Evolutionary conservation across 1,140 invertebrate genomes (phyloP).

Genomic region (Magallana ariakensis): DNA sequence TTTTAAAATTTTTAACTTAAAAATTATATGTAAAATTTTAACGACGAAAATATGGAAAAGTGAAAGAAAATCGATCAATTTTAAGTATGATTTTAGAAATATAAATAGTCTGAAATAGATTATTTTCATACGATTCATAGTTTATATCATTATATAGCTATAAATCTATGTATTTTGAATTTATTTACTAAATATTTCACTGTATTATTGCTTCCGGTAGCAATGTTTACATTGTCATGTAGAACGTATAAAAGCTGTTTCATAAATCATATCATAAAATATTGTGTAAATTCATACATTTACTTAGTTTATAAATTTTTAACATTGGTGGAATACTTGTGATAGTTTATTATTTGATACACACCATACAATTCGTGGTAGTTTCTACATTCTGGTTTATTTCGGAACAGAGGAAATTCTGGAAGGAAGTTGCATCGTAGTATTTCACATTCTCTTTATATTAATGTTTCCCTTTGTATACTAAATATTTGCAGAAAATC

Average conservation of each 20-base stretch:
- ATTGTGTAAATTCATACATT: not conserved
- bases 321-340: no score
- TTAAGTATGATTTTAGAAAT: not conserved
- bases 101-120: not conserved
- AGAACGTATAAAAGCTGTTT: conserved; percentile 7
- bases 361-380: no score
- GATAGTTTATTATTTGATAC: no score
- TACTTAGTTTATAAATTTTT: not conserved
- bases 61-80: not conserved
- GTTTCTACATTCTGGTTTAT: not conserved
- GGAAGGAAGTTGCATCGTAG: not conserved
- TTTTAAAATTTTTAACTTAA: not conserved
- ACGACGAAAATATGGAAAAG: not conserved
- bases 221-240: conserved; percentile 24
- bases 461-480: no score
- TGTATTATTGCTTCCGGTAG: conserved; percentile 8
- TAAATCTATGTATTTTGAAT: not conserved
- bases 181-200: not conserved
- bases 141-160: not conserved
- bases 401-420: conserved; percentile 5
- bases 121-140: not conserved
- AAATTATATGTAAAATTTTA: not conserved
- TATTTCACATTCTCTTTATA: no score
- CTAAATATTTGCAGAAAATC: no score
- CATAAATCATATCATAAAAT: not conserved